Percentiles rank a stretch among this genome's conserved stretches.
These are phyloP conservation scores for Drosophila albomicans DNA, from an alignment of 1,140 invertebrate species.

Conservation along the genomic window DNA sequence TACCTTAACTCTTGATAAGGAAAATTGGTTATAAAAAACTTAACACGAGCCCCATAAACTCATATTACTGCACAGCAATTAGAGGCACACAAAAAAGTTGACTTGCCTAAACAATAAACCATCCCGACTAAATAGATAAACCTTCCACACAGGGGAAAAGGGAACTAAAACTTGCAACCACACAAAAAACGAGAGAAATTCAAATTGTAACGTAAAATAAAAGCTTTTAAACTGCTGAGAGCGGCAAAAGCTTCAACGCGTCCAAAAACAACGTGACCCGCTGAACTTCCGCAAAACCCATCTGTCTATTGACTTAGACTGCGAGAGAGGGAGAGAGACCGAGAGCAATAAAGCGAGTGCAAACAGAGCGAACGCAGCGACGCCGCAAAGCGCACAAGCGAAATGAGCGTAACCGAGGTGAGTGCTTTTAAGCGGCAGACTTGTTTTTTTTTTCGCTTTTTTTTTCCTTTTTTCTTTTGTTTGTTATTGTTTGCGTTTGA, in stretches of 20 bases:
- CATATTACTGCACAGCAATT: neutral
- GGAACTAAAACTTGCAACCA: neutral
- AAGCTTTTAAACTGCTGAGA: constrained; percentile 16
- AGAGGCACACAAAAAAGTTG: neutral
- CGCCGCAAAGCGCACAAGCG: constrained; percentile 33
- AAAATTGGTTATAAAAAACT: constrained; percentile 16
- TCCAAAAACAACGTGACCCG: neutral
- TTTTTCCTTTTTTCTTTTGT: constrained; percentile 35
- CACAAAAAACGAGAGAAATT: neutral
- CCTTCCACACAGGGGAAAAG: neutral
- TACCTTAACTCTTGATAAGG: constrained; percentile 13
- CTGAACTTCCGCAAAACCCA: neutral
- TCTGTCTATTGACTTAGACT: neutral
- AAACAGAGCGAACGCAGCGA: constrained; percentile 11
- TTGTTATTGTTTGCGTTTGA: neutral
- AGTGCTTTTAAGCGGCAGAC: constrained; percentile 23
- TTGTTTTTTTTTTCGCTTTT: neutral
- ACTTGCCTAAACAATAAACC: neutral
- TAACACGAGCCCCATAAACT: neutral
- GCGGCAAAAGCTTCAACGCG: neutral
- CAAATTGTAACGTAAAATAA: constrained; percentile 23
- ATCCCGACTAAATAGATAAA: constrained; percentile 7
- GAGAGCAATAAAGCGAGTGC: constrained; percentile 9
- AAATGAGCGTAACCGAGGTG: constrained; percentile 66
- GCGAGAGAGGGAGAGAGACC: neutral